A percentile compares a stretch with the other conserved stretches of the same genome.
Conservation (phyloP, 2,113 vertebrate species). For the Megaleporinus macrocephalus region DNA sequence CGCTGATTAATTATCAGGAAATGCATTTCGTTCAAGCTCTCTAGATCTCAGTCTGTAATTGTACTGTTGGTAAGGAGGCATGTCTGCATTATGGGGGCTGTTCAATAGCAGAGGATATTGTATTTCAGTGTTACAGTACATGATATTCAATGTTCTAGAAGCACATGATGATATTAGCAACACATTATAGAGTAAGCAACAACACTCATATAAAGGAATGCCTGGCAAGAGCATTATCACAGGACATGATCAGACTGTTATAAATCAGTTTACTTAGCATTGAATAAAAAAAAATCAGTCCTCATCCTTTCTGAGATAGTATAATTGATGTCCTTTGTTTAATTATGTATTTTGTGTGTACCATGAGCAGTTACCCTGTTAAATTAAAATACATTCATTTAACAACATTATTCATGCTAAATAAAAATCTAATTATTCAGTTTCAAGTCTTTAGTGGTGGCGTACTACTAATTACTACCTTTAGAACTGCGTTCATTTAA, state of each 20-base stretch:
- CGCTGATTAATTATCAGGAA: slow-evolving; percentile 19
- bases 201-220: neutral
- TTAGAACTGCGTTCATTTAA: too few relatives aligned
- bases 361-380: too few relatives aligned
- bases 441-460: too few relatives aligned
- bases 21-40: slow-evolving; percentile 6
- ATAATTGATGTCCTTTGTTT: too few relatives aligned
- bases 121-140: neutral
- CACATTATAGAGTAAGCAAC: neutral
- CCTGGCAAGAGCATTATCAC: neutral
- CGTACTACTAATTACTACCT: too few relatives aligned
- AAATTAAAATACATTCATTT: too few relatives aligned
- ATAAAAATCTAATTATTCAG: too few relatives aligned
- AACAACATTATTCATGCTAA: too few relatives aligned
- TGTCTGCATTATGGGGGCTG: too few relatives aligned
- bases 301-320: too few relatives aligned
- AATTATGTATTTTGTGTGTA: too few relatives aligned
- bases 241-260: neutral
- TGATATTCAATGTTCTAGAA: neutral
- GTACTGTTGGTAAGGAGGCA: slow-evolving; percentile 1
- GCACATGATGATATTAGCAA: neutral
- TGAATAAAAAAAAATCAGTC: too few relatives aligned
- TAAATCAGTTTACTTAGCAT: neutral
- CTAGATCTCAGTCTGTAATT: slow-evolving; percentile 1
- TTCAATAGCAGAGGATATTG: slow-evolving; percentile 14